Evolutionary conservation across 2,113 vertebrate species (phyloP).

Genomic region (Ploceus nigricollis): DNA sequence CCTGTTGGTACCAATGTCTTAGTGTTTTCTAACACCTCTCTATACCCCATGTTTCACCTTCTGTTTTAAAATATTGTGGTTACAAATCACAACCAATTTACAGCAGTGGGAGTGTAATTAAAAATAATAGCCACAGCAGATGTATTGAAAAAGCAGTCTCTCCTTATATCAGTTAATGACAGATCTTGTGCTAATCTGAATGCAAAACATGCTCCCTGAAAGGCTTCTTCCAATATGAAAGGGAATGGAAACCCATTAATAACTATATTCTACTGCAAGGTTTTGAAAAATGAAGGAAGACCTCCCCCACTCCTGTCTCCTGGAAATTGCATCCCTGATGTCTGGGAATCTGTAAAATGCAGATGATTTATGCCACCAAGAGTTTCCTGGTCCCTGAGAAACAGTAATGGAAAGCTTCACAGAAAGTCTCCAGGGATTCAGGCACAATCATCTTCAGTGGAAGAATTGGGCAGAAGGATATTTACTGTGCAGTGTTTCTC

Average conservation of each 20-base stretch:
- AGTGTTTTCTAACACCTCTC: not conserved
- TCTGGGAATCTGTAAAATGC: constrained; percentile 29
- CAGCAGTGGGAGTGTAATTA: constrained; percentile 64
- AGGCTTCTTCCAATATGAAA: constrained; percentile 21
- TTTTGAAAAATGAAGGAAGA: constrained; percentile 49
- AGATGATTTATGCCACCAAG: constrained; percentile 41
- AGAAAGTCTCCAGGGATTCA: not conserved
- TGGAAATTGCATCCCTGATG: constrained; percentile 31
- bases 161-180: not conserved
- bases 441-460: not conserved
- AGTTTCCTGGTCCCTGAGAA: constrained; percentile 15
- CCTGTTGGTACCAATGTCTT: not conserved
- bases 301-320: not conserved
- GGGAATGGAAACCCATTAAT: constrained; percentile 42
- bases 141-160: constrained; percentile 56
- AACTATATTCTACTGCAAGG: constrained; percentile 18
- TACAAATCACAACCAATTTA: constrained; percentile 39
- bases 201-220: not conserved
- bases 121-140: constrained; percentile 66
- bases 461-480: not conserved
- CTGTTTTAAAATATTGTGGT: constrained; percentile 10
- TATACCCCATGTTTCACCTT: not conserved
- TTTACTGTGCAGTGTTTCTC: not conserved
- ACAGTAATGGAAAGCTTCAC: constrained; percentile 5
- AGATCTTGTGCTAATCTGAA: constrained; percentile 49